A percentile compares a stretch with the other conserved stretches of the same genome.
These are phyloP conservation scores for Patella vulgata DNA, from an alignment of 1,140 invertebrate species.

Conservation along the genomic window DNA sequence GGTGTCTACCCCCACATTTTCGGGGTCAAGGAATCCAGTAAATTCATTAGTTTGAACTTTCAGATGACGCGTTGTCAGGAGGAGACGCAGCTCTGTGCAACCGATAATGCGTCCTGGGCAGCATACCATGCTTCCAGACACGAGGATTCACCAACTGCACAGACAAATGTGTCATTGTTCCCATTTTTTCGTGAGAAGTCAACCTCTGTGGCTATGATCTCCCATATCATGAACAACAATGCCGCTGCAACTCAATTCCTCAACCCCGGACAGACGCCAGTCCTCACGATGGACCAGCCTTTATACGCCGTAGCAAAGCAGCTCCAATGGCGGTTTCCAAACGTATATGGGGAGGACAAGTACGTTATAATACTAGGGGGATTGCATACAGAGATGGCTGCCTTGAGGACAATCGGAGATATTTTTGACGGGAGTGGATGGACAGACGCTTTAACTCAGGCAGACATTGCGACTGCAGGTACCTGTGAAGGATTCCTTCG, in stretches of 20 bases:
- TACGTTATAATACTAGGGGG: conserved; percentile 27
- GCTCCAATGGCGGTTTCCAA: conserved; percentile 42
- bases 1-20: too few relatives aligned
- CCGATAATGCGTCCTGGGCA: too few relatives aligned
- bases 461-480: conserved; percentile 9
- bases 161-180: too few relatives aligned
- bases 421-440: conserved; percentile 44
- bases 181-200: conserved; percentile 8
- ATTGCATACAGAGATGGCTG: conserved; percentile 24
- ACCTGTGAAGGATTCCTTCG: conserved; percentile 30
- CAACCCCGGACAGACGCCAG: conserved; percentile 30
- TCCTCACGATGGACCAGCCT: conserved; percentile 35
- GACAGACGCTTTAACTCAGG: conserved; percentile 16
- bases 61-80: too few relatives aligned
- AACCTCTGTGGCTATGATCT: conserved; percentile 16
- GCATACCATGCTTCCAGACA: too few relatives aligned
- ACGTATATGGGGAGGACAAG: conserved; percentile 38
- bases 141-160: too few relatives aligned
- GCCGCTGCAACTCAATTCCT: conserved; percentile 11
- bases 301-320: conserved; percentile 32
- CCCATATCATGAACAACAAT: conserved; percentile 21
- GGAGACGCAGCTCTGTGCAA: too few relatives aligned
- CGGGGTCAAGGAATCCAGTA: too few relatives aligned
- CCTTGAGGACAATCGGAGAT: conserved; percentile 27
- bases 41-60: too few relatives aligned